Conservation (phyloP, 2,113 vertebrate genomes). For the Gallinago media region DNA sequence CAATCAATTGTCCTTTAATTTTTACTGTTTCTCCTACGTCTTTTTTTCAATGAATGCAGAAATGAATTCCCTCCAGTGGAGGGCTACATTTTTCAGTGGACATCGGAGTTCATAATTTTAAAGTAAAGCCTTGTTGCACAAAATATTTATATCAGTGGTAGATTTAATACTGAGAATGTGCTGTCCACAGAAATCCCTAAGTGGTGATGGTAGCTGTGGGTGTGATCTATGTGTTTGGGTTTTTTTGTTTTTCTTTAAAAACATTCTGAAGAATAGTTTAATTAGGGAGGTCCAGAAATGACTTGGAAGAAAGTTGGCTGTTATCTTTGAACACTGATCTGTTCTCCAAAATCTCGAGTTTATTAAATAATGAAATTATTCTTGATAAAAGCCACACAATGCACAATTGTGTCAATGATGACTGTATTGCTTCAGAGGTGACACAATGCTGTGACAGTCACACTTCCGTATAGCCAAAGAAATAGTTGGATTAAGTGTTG, state of each 20-base stretch:
- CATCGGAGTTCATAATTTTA: neutral
- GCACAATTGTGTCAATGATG: neutral
- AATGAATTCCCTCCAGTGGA: neutral
- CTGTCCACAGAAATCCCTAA: neutral
- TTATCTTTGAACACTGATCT: neutral
- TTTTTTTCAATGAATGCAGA: neutral
- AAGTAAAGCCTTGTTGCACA: neutral
- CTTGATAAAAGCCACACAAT: neutral
- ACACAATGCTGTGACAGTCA: neutral
- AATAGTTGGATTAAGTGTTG: neutral
- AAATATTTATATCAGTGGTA: neutral
- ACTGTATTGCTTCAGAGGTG: neutral
- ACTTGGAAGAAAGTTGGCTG: neutral
- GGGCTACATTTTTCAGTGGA: neutral
- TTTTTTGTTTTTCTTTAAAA: neutral
- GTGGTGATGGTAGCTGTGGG: neutral
- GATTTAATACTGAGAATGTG: neutral
- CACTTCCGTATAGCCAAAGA: neutral
- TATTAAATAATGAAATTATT: neutral
- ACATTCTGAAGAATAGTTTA: neutral
- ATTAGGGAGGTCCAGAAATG: neutral
- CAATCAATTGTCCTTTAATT: neutral
- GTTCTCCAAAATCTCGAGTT: neutral
- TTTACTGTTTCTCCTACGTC: neutral
- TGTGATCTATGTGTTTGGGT: neutral